Base-by-base conservation (phyloP, 2,113 vertebrate genomes). In the Gallinago media region DNA sequence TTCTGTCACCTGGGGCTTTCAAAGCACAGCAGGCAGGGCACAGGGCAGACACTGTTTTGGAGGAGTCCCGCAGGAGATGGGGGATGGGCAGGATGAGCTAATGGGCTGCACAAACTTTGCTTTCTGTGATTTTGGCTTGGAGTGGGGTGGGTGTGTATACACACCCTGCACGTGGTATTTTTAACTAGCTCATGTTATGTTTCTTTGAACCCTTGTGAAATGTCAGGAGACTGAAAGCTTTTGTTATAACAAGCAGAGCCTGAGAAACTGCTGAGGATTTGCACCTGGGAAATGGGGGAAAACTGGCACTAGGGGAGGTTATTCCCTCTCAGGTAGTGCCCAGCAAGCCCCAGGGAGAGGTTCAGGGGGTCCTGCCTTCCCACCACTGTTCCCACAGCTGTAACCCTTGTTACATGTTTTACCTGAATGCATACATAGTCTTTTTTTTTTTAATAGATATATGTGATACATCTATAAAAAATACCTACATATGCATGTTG, bases 181-280 rank as follows among this genome's bases (percentile, higher is more conserved):
- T 76, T 66, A 56, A 49, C 67, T n/a, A 32, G 23, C 31, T 93
- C 49, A 5, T 29, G n/a, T 50, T 67, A 14, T 9, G 18, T 83
- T 72, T 59, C 75, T 73, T 55, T 74, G 72, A 88, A 76, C 11
- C 26, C 36, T 73, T 89, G 68, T 29, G 26, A 85, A 76, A 54
- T 17, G 15, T 40, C 44, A 79, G 62, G 27, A 83, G 21, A 32
- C 21, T 73, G 44, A 79, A 83, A 22, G 32, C 54, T 66, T 85
- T 76, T 83, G 40, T 92, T 76, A 13, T 1, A 80, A 63, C 9
- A 56, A 93, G 52, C 49, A 72, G 74, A 81, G 49, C 55, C 38
- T 85, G 91, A 67, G 52, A 85, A 65, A 65, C 40, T n/a, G 74
- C 42, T 88, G 92, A 92, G 62, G 32, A 9, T 73, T 76, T 88